Evolutionary conservation across 2,113 vertebrate genomes (phyloP).

Genomic region (Scortum barcoo): DNA sequence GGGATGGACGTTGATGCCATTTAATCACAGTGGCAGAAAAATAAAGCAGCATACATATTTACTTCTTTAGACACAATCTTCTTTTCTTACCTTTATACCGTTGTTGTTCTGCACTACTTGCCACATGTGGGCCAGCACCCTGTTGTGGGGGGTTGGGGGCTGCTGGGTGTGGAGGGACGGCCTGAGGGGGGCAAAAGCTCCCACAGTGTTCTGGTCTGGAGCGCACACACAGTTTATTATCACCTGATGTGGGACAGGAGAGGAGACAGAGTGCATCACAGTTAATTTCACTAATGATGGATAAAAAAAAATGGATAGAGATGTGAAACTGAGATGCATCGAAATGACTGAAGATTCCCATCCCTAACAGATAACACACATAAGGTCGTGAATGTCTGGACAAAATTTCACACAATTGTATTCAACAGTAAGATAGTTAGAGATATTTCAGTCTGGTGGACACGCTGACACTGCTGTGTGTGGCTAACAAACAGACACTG

Average conservation of each 20-base stretch:
- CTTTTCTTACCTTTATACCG: conserved; percentile 90
- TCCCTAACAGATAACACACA: too few relatives aligned
- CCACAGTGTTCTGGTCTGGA: conserved; percentile 92
- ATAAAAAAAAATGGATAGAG: too few relatives aligned
- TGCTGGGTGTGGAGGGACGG: conserved; percentile 65
- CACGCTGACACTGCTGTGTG: background rate
- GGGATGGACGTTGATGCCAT: too few relatives aligned
- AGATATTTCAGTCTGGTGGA: background rate
- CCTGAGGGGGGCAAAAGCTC: conserved; percentile 87
- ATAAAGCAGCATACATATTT: background rate
- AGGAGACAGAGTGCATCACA: background rate
- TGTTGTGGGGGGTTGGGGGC: conserved; percentile 85
- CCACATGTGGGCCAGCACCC: conserved; percentile 95
- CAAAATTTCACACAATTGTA: background rate
- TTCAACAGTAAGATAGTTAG: background rate
- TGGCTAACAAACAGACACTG: background rate
- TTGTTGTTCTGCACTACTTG: conserved; percentile 97
- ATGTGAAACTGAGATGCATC: too few relatives aligned
- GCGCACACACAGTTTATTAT: conserved; percentile 97
- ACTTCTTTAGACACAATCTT: background rate
- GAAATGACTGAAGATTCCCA: too few relatives aligned
- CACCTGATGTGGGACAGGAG: conserved; percentile 75
- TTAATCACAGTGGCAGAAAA: too few relatives aligned
- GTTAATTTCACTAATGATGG: too few relatives aligned
- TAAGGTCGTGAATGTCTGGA: too few relatives aligned